These are phyloP conservation scores for Eremobia ochroleuca DNA, from an alignment of 2,888 invertebrate genomes.

Conservation along the genomic window DNA sequence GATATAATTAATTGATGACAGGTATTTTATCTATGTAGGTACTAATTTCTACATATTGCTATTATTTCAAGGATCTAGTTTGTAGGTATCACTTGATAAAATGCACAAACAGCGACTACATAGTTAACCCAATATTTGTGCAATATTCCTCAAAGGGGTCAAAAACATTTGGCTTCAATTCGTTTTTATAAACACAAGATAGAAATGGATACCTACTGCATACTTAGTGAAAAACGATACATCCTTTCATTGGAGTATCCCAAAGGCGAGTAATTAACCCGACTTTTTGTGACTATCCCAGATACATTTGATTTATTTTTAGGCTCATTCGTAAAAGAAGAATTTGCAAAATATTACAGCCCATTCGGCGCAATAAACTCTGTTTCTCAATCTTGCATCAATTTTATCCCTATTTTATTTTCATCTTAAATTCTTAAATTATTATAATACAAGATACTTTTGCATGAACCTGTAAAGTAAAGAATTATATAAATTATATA, in stretches of 20 bases:
- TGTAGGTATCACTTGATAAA: not conserved
- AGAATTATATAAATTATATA: too few relatives aligned
- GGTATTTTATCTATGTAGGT: not conserved
- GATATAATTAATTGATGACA: not conserved
- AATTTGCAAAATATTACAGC: conserved; percentile 89
- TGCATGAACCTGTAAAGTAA: not conserved
- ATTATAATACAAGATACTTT: not conserved
- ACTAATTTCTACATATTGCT: not conserved
- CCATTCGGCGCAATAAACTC: conserved; percentile 77
- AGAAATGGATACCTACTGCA: conserved; percentile 66
- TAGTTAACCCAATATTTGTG: not conserved
- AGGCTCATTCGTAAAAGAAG: conserved; percentile 87
- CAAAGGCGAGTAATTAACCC: conserved; percentile 88
- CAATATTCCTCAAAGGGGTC: conserved; percentile 17
- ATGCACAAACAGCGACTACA: not conserved
- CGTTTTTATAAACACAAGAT: conserved; percentile 54
- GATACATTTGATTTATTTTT: conserved; percentile 90
- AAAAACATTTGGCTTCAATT: conserved; percentile 51
- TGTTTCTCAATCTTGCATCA: conserved; percentile 76
- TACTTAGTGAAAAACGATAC: conserved; percentile 79
- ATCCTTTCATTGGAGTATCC: conserved; percentile 86
- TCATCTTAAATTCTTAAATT: not conserved
- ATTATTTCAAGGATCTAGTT: not conserved
- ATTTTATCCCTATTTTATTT: not conserved
- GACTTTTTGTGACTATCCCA: conserved; percentile 87